Percentiles rank a stretch among this genome's conserved stretches.
Evolutionary conservation across 2,113 vertebrate species (phyloP).

Genomic region (Micronycteris hirsuta): DNA sequence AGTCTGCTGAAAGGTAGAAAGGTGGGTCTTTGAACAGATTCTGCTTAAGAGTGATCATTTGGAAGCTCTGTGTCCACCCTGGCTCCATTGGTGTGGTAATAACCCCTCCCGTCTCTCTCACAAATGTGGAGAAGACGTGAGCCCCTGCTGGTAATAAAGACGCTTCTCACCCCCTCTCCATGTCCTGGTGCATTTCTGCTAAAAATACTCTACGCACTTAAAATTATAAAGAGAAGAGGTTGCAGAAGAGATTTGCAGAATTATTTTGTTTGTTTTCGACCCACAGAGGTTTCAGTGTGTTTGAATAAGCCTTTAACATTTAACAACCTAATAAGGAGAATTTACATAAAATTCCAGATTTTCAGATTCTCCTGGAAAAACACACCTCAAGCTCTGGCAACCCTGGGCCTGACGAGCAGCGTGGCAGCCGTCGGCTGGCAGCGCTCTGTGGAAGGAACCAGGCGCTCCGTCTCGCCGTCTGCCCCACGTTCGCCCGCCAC

Average conservation of each 20-base stretch:
- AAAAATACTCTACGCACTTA: background rate
- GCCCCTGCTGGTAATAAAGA: slow-evolving; percentile 44
- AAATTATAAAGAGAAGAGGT: background rate
- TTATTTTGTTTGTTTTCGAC: background rate
- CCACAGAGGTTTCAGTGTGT: background rate
- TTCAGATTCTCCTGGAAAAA: slow-evolving; percentile 5
- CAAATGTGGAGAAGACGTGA: background rate
- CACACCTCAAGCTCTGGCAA: background rate
- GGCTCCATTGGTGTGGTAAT: background rate
- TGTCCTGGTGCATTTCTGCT: background rate
- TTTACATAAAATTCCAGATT: background rate
- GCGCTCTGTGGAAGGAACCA: background rate
- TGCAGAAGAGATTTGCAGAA: background rate
- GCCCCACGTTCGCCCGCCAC: too few relatives aligned
- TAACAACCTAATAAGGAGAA: background rate
- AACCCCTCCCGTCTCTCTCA: background rate
- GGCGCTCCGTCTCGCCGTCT: too few relatives aligned
- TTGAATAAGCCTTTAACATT: background rate
- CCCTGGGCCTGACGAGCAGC: background rate
- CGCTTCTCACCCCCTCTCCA: background rate
- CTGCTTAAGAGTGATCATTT: background rate
- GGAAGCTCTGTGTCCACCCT: background rate
- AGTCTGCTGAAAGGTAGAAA: background rate
- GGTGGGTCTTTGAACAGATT: background rate
- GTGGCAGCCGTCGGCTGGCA: rapidly evolving